A percentile compares a stretch with the other conserved stretches of the same genome.
Conservation (phyloP, 2,888 invertebrate species). For the Hofmannophila pseudospretella region DNA sequence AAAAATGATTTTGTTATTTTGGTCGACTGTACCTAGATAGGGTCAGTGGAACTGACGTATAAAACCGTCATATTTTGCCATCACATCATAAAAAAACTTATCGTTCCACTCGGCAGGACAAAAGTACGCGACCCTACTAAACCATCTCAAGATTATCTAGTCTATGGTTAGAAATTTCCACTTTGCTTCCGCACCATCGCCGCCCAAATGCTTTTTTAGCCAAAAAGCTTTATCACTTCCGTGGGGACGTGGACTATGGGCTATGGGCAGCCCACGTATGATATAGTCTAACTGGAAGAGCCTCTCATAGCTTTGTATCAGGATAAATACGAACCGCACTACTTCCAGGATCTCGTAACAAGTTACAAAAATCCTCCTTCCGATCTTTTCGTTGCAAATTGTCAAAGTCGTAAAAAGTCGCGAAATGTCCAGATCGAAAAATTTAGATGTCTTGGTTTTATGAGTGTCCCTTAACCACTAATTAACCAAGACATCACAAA, state of each 20-base stretch:
- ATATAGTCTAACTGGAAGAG: constrained; percentile 33
- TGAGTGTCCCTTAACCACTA: too few relatives aligned
- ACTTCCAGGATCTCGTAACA: too few relatives aligned
- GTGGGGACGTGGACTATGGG: constrained; percentile 57
- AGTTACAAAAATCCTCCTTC: too few relatives aligned
- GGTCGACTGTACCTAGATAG: too few relatives aligned
- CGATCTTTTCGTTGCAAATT: too few relatives aligned
- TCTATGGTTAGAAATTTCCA: constrained; percentile 50
- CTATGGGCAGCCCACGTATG: constrained; percentile 34
- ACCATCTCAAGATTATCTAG: constrained; percentile 55
- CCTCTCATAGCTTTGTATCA: too few relatives aligned
- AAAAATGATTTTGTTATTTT: too few relatives aligned
- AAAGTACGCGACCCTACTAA: constrained; percentile 24
- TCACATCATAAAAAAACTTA: constrained; percentile 27
- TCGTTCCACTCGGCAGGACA: constrained; percentile 48
- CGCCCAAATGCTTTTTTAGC: constrained; percentile 70
- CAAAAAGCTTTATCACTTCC: constrained; percentile 77
- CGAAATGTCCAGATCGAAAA: too few relatives aligned
- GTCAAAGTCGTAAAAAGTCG: too few relatives aligned
- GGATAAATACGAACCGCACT: too few relatives aligned
- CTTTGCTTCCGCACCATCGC: constrained; percentile 70
- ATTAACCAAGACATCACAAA: too few relatives aligned
- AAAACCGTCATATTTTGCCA: background rate
- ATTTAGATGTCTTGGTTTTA: too few relatives aligned
- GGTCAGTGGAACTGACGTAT: background rate